Base-by-base conservation (phyloP, 2,797 vertebrate species). In the Leptoclinus maculatus region DNA sequence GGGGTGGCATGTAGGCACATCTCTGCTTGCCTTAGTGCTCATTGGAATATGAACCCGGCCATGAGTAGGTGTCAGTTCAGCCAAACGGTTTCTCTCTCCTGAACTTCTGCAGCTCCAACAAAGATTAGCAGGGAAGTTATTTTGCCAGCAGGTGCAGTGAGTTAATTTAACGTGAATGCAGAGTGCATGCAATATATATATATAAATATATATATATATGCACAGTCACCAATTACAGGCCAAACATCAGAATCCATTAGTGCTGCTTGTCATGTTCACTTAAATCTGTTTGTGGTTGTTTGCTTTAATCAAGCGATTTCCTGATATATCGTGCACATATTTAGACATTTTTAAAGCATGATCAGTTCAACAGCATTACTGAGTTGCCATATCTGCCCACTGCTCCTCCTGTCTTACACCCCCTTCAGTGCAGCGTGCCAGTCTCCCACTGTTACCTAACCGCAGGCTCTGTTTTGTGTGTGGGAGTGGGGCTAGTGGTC, bases 1-100 rank as follows among this genome's bases (percentile, higher is more conserved):
- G 93, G 93, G 89, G 92, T 79, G 92, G 91, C 87, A 91, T 91
- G 91, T 93, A 82, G 93, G 93, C 91, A 91, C 88, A 91, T 87
- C 85, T 87, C 88, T 82, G 76, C 84, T 34, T 92, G 88, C 92
- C 90, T 92, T 81, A 83, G 89, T 88, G 90, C 86, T 92, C 92
- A 90, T 85, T 93, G 92, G 89, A 94, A 93, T 88, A 88, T 91
- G 90, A 94, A 93, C 92, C 86, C 79, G 87, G 80, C 86, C 90
- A 66, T 86, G 91, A 91, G 93, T 94, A 90, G 92, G 93, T 90
- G 92, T 93, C 80, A 64, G 93, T 91, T 92, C 57, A 79, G 54
- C 25, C 74, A 76, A 87, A 57, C 64, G 53, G 21, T 74, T 83
- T 79, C 17, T 79, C 58, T 81, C 36, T 83, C 63, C 38, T 74